Evolutionary conservation across 2,888 invertebrate species (phyloP).

Genomic region (Mylabris sibirica): DNA sequence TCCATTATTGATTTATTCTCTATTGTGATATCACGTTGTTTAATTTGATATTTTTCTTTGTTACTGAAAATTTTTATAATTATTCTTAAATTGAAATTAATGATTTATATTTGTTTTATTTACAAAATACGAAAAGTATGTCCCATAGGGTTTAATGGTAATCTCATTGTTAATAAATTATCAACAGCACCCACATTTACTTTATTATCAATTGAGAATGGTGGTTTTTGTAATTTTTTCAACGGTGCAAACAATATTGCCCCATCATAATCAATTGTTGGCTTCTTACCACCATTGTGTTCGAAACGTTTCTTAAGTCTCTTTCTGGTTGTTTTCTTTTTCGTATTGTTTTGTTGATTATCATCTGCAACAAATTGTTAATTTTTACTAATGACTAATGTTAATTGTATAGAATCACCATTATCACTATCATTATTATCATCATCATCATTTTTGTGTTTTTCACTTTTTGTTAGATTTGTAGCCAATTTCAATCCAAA

Average conservation of each 20-base stretch:
- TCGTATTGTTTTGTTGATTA: conserved; percentile 25
- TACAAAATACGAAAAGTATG: conserved; percentile 24
- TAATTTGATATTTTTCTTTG: conserved; percentile 38
- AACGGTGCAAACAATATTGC: conserved; percentile 42
- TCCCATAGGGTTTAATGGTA: conserved; percentile 31
- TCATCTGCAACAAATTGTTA: background rate
- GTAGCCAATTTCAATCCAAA: conserved; percentile 82
- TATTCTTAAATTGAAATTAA: background rate
- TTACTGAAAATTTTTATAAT: conserved; percentile 35
- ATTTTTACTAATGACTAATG: background rate
- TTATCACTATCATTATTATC: conserved; percentile 24
- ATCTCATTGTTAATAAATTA: conserved; percentile 49
- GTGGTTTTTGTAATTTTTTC: conserved; percentile 47
- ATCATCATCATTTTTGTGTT: conserved; percentile 40
- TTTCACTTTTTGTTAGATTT: conserved; percentile 62
- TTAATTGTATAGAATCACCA: background rate
- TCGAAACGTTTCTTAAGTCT: conserved; percentile 41
- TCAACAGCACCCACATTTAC: conserved; percentile 47
- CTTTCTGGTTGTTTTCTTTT: conserved; percentile 33
- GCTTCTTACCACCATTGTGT: conserved; percentile 40
- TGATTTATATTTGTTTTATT: conserved; percentile 11
- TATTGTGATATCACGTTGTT: conserved; percentile 37
- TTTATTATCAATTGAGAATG: conserved; percentile 49
- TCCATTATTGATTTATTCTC: conserved; percentile 32
- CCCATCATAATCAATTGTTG: conserved; percentile 44